Evolutionary conservation across 2,888 invertebrate genomes (phyloP), one percentile per base, ranked within the genome.

Genomic region (Chaitophorus viminalis): DNA sequence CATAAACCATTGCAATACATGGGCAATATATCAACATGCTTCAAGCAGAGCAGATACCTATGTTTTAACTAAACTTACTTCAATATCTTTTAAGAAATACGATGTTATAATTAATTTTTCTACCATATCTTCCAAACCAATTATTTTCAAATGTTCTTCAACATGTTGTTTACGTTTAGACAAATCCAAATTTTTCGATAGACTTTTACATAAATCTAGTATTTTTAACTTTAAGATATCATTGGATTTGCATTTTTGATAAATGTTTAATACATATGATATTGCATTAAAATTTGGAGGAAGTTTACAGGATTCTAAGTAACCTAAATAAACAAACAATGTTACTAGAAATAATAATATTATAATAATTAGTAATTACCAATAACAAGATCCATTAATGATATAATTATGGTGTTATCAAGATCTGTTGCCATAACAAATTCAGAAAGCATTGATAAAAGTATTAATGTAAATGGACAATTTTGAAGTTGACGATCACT

Each of bases 201-300:
- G 0, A 65, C 3, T 65, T 39, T 65, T 39, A 76, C 60, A 84
- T 31, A 84, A 76, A 25, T 46, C 0, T 39, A 25, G 31, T 6
- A 6, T 21, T 46, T 65, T 65, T 3, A 46, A 0, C 60, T 60
- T n/a, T 18, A 86, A 5, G 1, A 60, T 60, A 25, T 39, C 0
- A 14, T 60, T 31, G 25, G 6, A 72, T 86, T 86, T 86, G 8
- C 36, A 39, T 86, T 72, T 79, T 79, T 79, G 78, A 72, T 86
- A 86, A 39, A 86, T 72, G 6, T 79, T 60, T 25, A 79, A 60
- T 11, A 29, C 70, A n/a, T 25, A 79, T 52, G 52, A 77, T 39
- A 54, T 72, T 25, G 52, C 39, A 25, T 25, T 25, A 25, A 86
- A 86, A 39, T 79, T 72, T n/a, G 17, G 9, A 18, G 86, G 86